These are phyloP conservation scores for Platyrinchus mystaceus DNA, from an alignment of 2,797 vertebrate species.

Conservation along the genomic window DNA sequence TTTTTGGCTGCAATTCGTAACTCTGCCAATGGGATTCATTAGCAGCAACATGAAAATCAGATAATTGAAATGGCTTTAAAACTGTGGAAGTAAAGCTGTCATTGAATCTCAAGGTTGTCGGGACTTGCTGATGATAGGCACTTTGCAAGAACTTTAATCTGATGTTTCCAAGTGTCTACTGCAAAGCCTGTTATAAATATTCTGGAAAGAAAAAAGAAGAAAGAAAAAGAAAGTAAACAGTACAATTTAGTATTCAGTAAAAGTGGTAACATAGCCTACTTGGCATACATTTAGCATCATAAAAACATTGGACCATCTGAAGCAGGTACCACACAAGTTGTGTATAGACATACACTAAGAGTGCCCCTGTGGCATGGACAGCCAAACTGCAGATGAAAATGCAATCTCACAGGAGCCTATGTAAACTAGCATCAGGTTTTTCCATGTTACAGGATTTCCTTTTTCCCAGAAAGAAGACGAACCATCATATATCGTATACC, in stretches of 20 bases:
- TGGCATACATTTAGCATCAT: neutral
- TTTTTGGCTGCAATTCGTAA: neutral
- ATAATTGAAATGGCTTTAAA: neutral
- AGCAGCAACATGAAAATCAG: neutral
- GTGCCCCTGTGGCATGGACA: neutral
- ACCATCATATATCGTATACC: too few species aligned
- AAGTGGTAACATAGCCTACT: neutral
- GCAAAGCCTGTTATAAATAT: neutral
- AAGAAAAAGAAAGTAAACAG: too few species aligned
- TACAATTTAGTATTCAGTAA: neutral
- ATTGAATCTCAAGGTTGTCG: neutral
- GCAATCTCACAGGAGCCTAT: neutral
- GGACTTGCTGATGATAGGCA: neutral
- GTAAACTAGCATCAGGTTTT: neutral
- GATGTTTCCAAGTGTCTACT: neutral
- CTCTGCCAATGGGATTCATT: neutral
- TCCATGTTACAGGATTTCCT: neutral
- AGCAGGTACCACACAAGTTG: neutral
- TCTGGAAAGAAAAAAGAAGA: accelerated
- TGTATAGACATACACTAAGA: accelerated
- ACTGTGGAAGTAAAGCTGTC: neutral
- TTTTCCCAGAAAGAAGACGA: accelerated
- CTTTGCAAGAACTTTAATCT: neutral
- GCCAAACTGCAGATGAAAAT: neutral
- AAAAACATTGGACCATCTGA: neutral